phyloP scores from a whole-genome alignment of 30 jellyfish, hydroid and myxozoan species.

The Hydractinia symbiolongicarpus region DNA sequence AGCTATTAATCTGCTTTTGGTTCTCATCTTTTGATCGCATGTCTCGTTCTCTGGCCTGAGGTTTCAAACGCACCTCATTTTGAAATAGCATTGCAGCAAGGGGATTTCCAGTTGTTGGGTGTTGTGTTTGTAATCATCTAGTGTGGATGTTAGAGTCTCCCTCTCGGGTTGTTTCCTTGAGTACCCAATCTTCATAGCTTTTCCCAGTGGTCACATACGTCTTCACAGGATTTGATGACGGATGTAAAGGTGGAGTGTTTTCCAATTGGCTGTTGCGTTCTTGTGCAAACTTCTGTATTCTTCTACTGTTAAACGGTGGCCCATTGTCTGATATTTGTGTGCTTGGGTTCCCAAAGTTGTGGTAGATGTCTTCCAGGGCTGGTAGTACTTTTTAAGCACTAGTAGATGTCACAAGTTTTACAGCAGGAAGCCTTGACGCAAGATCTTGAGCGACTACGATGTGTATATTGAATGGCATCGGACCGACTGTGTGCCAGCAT shows the following conservation, averaged over 20 bases:
- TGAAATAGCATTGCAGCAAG: slow-evolving; percentile 41
- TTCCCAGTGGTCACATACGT: slow-evolving; percentile 45
- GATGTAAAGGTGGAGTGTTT: no score
- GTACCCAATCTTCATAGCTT: slow-evolving; percentile 42
- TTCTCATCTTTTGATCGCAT: neutral
- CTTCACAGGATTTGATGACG: slow-evolving; percentile 38
- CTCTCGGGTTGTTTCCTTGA: slow-evolving; percentile 4
- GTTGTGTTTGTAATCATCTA: slow-evolving; percentile 40
- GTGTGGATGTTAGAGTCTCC: slow-evolving; percentile 19
- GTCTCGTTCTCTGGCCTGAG: neutral
- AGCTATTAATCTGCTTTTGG: no score
- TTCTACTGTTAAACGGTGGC: slow-evolving; percentile 19
- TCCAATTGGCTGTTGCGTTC: no score
- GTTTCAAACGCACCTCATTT: slow-evolving; percentile 15
- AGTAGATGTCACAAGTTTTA: slow-evolving; percentile 35
- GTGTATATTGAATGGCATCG: slow-evolving; percentile 44
- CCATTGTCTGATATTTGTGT: slow-evolving; percentile 52
- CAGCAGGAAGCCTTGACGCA: slow-evolving; percentile 37
- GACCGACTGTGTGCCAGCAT: slow-evolving; percentile 54
- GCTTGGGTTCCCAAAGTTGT: slow-evolving; percentile 34
- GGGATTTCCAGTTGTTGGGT: slow-evolving; percentile 44
- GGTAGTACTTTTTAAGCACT: slow-evolving; percentile 31
- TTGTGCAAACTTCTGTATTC: no score
- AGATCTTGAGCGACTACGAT: slow-evolving; percentile 41
- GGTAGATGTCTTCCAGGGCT: slow-evolving; percentile 43